Conservation (phyloP, 23 tunicate genomes). For the Diplosoma virens region DNA sequence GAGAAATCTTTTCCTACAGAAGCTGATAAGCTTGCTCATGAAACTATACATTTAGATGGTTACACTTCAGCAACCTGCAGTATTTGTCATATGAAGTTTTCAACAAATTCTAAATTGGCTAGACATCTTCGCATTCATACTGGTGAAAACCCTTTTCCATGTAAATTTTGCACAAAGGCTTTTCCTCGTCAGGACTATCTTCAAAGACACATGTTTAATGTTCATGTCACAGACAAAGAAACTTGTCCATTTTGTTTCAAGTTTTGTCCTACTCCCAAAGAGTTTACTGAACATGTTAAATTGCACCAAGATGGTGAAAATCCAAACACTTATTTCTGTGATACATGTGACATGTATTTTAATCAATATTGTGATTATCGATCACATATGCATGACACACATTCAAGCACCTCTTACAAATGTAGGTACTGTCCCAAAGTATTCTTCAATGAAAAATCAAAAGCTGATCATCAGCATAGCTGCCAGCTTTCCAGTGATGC, state of each 20-base stretch:
- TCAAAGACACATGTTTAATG: conserved; percentile 13
- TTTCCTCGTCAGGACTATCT: conserved; percentile 2
- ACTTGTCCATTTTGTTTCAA: conserved; percentile 35
- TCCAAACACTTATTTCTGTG: background rate
- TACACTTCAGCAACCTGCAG: background rate
- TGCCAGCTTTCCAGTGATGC: background rate
- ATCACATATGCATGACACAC: background rate
- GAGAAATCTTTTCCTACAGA: background rate
- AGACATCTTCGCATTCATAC: conserved; percentile 7
- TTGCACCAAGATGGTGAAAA: conserved; percentile 1
- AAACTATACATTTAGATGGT: background rate
- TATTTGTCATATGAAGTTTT: conserved; percentile 6
- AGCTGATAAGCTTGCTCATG: conserved; percentile 19
- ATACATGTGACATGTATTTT: background rate
- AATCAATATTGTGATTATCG: background rate
- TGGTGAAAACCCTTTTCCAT: background rate
- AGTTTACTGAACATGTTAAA: background rate
- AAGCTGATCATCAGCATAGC: background rate
- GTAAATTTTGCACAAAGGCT: conserved; percentile 18
- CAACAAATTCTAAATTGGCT: background rate
- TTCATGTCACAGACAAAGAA: conserved; percentile 17
- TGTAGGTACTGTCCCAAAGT: background rate
- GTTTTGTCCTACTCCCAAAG: conserved; percentile 12
- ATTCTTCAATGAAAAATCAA: background rate
- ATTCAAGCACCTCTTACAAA: background rate